Evolutionary conservation across 2,888 invertebrate species (phyloP), one percentile per base, ranked within the genome.

Genomic region (Galerucella calmariensis): DNA sequence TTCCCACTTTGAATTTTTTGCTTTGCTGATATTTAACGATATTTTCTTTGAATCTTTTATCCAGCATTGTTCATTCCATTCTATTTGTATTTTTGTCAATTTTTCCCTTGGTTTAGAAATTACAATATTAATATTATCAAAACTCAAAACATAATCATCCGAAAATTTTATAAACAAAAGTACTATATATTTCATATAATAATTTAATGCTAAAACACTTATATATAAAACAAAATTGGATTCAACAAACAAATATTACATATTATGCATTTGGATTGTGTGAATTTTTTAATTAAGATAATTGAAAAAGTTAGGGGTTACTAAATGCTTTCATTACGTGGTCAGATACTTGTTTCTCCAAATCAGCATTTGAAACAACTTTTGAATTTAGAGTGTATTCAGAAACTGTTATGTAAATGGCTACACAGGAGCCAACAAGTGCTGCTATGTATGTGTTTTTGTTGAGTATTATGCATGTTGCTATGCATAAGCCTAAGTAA

Each of bases 391-490:
- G 88, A 84, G 94, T 93, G 85, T 96, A 97, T 86, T 97, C 97
- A 0, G 97, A 95, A 9, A 94, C 91, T 1, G 94, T 90, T 81
- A 97, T 96, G 85, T 97, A 97, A 46, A 94, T 85, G 35, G 94
- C 92, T 20, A 97, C 96, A 80, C 93, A 90, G 0, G 94, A 88
- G 2, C 96, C 97, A 68, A 97, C 92, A 66, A 94, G 85, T 72
- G 93, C 92, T 11, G 96, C 96, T 58, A 95, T 88, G 51, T 91
- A 89, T 1, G 93, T 91, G 73, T 94, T 96, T 82, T 92, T 93
- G 80, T 96, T 95, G 69, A 97, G 92, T 82, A 97, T 93, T 72
- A 97, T 96, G 81, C 92, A 94, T 0, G 96, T 95, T 51, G 96
- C 95, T 59, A 96, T 87, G 82, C 95, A 93, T 59, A 97, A 89